These are phyloP conservation scores for Pyrochroa serraticornis DNA, from an alignment of 2,888 invertebrate species.

Conservation along the genomic window DNA sequence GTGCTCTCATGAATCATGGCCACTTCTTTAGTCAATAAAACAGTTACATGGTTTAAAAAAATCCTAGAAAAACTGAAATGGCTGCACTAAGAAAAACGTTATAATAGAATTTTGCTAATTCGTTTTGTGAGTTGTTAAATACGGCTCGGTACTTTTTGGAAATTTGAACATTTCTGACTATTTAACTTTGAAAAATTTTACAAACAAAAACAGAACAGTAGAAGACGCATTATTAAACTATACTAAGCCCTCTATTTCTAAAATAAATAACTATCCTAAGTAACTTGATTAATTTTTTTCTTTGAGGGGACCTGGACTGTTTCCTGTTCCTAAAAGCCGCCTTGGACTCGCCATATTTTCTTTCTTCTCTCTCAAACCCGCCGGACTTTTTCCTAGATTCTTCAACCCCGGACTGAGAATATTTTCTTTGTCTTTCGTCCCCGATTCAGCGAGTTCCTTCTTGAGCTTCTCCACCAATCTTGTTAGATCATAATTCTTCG, in stretches of 20 bases:
- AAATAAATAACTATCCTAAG: constrained; percentile 1
- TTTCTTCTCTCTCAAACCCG: constrained; percentile 54
- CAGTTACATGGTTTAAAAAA: no score
- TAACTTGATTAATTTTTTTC: constrained; percentile 53
- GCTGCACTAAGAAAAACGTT: no score
- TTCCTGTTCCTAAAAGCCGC: constrained; percentile 48
- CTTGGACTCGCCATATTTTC: constrained; percentile 58
- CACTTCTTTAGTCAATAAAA: no score
- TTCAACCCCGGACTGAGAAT: constrained; percentile 21
- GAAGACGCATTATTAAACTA: neutral
- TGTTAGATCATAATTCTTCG: constrained; percentile 47
- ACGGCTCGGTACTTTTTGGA: constrained; percentile 9
- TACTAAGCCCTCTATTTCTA: neutral
- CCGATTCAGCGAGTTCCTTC: constrained; percentile 44
- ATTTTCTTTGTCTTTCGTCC: no score
- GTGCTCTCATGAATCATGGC: no score
- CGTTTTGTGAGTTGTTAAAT: constrained; percentile 1
- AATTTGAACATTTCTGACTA: no score
- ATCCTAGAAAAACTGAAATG: no score
- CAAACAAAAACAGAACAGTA: neutral
- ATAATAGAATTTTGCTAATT: no score
- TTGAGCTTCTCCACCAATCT: constrained; percentile 57
- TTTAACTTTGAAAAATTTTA: neutral
- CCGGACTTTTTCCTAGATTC: constrained; percentile 51
- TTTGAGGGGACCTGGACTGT: constrained; percentile 58